Base-by-base conservation (phyloP, 2,113 vertebrate species). In the Pseudonaja textilis region DNA sequence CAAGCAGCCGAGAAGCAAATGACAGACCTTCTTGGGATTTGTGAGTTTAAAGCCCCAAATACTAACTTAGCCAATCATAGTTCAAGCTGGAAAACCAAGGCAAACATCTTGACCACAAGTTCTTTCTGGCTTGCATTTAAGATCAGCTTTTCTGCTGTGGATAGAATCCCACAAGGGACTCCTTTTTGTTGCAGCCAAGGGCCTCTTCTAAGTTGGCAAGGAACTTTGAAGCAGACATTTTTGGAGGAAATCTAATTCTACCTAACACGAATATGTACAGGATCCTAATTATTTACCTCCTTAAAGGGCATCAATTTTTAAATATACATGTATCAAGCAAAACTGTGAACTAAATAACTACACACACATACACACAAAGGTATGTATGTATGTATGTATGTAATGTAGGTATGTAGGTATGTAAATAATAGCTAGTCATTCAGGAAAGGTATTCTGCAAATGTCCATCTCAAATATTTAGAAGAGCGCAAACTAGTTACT, bases 1-100 rank as follows among this genome's bases (percentile, higher is more conserved):
- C 3, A n/a, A 90, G 50, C 0, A 25, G 9, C 0, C 0, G 3
- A 57, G 26, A 69, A 56, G 0, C 0, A 85, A 92, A 56, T 0
- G 9, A 0, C 0, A 81, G 16, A 59, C 18, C 10, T n/a, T 4
- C 14, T 23, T 9, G 1, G 55, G 26, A 22, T 91, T 59, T 34
- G 8, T 29, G 29, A 47, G 47, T 74, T 50, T n/a, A 50, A 61
- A 59, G 45, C 45, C 34, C 56, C 87, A 85, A 23, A n/a, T 34
- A 11, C 29, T 23, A 52, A 90, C 10, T 74, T 47, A 26, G 18
- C 47, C 26, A 26, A 23, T 42, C 39, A 47, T 9, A 61, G 26
- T 81, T n/a, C 50, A 81, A 5, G 29, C 16, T n/a, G 26, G n/a
- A 55, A 90, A 64, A 81, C 12, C 7, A 14, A 90, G 29, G 9